Conservation (phyloP, 64 coral and sea anemone genomes). For the Trachythela sp. region DNA sequence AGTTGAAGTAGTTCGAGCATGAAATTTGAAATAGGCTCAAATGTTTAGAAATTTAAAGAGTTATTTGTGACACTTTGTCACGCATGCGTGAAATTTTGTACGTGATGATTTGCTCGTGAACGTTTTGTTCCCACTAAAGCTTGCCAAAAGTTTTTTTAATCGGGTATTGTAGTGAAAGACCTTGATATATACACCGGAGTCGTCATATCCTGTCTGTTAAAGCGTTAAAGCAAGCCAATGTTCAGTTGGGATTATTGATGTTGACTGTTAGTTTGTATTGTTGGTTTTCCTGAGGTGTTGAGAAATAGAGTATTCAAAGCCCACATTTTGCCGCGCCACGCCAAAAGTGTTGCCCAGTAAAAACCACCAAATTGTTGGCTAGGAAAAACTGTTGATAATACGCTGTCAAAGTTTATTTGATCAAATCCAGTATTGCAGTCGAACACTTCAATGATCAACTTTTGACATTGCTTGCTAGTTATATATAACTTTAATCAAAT, state of each 20-base stretch:
- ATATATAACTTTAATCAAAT: no score
- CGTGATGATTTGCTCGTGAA: neutral
- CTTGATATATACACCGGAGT: neutral
- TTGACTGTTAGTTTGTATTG: neutral
- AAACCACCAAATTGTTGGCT: neutral
- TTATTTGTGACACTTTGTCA: neutral
- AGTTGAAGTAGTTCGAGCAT: neutral
- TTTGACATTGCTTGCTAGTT: no score
- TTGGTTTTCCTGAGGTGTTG: neutral
- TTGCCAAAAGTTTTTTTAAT: neutral
- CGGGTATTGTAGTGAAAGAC: neutral
- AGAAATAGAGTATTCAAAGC: neutral
- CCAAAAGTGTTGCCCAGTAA: neutral
- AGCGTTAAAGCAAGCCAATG: neutral
- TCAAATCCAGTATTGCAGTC: neutral
- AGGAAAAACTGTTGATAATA: neutral
- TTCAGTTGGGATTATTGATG: neutral
- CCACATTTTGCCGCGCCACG: neutral
- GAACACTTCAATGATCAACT: no score
- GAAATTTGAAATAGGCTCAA: no score
- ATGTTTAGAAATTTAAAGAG: neutral
- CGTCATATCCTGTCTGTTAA: neutral
- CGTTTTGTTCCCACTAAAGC: neutral
- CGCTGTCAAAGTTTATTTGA: neutral
- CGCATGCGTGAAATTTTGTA: neutral